Evolutionary conservation across 1,140 invertebrate species (phyloP), one percentile per base, ranked within the genome.

Genomic region (Apis laboriosa): DNA sequence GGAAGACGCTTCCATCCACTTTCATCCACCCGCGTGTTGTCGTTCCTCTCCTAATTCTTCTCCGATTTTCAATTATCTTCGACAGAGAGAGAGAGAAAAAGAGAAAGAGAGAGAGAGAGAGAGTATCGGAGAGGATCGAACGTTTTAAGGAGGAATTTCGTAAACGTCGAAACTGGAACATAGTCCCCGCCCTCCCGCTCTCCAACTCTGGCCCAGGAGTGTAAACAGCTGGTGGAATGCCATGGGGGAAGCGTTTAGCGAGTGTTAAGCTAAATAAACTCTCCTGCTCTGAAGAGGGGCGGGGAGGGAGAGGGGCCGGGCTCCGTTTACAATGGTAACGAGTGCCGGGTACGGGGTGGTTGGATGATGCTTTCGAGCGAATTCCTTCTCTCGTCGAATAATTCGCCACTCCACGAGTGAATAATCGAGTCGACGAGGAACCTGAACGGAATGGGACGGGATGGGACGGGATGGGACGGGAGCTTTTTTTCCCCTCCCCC

Each of bases 191-290:
- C 64, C 34, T 13, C 21, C 12, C 21, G 73, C n/a, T 2, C 58
- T 63, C 61, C 49, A 34, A 76, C 60, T 77, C 15, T 67, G 83
- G 53, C 24, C 55, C 49, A 43, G 34, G 74, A 84, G 88, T 89
- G 89, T 90, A 90, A 91, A 90, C 88, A 90, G 84, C 84, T 77
- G 77, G 78, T 80, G 74, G 86, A 89, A 86, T 84, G 77, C 82
- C 74, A 84, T 43, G 60, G 86, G 81, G 79, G 78, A 86, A 88
- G 88, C 89, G 88, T 90, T 43, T 87, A 87, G 84, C 84, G 70
- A 90, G 88, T 89, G 89, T 91, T 90, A 90, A 89, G 90, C 90
- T 90, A 89, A 91, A 91, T 91, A 91, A 91, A 91, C 88, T 90
- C 88, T 87, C 83, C 63, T 24, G 8, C 4, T 15, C 34, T 43